Evolutionary conservation across 2,797 vertebrate genomes (phyloP).

Genomic region (Oreochromis grahami): DNA sequence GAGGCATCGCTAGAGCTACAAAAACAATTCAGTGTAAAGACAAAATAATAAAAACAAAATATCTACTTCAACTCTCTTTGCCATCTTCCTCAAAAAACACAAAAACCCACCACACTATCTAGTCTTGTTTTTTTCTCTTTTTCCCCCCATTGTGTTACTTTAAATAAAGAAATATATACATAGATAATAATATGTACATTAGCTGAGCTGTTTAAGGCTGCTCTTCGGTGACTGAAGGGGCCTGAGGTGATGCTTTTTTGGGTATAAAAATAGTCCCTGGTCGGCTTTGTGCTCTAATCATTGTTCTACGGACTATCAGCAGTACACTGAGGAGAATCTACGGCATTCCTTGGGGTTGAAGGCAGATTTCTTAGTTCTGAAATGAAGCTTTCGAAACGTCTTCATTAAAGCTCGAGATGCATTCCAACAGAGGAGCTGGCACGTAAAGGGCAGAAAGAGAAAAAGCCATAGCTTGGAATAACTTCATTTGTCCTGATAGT

Average conservation of each 20-base stretch:
- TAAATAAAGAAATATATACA: conserved; percentile 82
- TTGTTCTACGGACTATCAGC: conserved; percentile 40
- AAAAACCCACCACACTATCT: conserved; percentile 16
- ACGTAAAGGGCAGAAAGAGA: background rate
- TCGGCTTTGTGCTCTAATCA: conserved; percentile 41
- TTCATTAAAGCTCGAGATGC: background rate
- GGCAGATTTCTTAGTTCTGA: conserved; percentile 1
- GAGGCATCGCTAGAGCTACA: background rate
- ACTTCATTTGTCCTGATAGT: background rate
- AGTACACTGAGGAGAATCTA: background rate
- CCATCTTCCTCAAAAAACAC: conserved; percentile 7
- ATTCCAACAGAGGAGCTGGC: background rate
- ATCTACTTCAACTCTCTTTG: background rate
- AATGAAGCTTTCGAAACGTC: background rate
- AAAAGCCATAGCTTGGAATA: background rate
- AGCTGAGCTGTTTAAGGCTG: conserved; percentile 38
- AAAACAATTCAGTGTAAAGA: conserved; percentile 73
- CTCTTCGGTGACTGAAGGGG: conserved; percentile 54
- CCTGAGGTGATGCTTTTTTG: conserved; percentile 41
- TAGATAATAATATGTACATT: conserved; percentile 77
- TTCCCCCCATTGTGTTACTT: conserved; percentile 49
- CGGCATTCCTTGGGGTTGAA: background rate
- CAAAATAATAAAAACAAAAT: conserved; percentile 15
- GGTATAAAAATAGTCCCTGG: conserved; percentile 48
- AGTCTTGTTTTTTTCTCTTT: conserved; percentile 20